Evolutionary conservation across 2,113 vertebrate species (phyloP).

Genomic region (Aspidoscelis tigris): DNA sequence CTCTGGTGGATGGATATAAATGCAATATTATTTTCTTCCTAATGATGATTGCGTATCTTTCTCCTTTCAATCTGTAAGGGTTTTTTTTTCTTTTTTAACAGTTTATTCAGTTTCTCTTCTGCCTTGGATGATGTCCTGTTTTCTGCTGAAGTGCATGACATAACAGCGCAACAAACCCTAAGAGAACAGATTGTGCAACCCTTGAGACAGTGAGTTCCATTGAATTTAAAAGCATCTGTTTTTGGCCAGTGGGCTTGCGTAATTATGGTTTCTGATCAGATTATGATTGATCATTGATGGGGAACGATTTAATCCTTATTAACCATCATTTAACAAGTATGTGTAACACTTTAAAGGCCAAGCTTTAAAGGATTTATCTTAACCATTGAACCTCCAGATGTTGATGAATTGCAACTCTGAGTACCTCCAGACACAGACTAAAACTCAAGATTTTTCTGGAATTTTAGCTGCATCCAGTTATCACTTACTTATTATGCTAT

Average conservation of each 20-base stretch:
- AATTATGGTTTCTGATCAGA: neutral
- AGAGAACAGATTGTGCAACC: conserved; percentile 77
- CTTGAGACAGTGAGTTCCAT: conserved; percentile 76
- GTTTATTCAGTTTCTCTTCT: conserved; percentile 79
- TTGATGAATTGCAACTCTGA: neutral
- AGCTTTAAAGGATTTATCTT: no score
- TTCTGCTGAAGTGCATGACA: conserved; percentile 61
- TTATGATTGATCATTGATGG: neutral
- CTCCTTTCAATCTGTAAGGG: neutral
- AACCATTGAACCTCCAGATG: neutral
- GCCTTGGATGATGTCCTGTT: conserved; percentile 75
- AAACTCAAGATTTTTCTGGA: no score
- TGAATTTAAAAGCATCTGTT: neutral
- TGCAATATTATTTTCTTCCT: neutral
- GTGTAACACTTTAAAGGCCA: no score
- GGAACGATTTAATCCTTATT: neutral
- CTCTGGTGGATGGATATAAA: no score
- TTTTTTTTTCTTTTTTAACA: conserved; percentile 38
- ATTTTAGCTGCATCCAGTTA: no score
- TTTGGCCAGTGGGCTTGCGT: neutral
- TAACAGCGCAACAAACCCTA: conserved; percentile 68
- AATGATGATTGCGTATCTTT: neutral
- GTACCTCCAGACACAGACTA: neutral
- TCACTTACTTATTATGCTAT: no score
- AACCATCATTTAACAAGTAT: no score